A percentile compares a stretch with the other conserved stretches of the same genome.
Evolutionary conservation across 2,888 invertebrate species (phyloP).

Genomic region (Agrilus cyanescens): DNA sequence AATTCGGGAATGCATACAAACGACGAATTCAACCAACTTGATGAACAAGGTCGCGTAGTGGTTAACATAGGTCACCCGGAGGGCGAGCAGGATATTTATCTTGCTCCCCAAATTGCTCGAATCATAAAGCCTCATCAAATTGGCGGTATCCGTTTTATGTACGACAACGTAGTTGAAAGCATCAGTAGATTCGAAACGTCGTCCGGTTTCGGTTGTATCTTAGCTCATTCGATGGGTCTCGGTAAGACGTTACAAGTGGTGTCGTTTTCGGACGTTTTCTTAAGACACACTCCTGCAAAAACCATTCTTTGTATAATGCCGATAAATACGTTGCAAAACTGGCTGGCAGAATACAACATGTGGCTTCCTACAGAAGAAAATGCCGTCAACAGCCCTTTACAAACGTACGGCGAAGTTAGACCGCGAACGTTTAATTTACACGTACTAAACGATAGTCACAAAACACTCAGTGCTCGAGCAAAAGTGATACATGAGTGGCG

Average conservation of each 20-base stretch:
- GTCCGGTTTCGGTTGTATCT: slow-evolving; percentile 91
- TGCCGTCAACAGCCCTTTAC: slow-evolving; percentile 39
- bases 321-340: slow-evolving; percentile 96
- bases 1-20: slow-evolving; percentile 90
- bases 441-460: slow-evolving; percentile 88
- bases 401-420: slow-evolving; percentile 54
- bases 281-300: slow-evolving; percentile 77
- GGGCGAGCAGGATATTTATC: slow-evolving; percentile 79
- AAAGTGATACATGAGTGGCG: slow-evolving; percentile 83
- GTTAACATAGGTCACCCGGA: slow-evolving; percentile 90
- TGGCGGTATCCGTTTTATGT: slow-evolving; percentile 63
- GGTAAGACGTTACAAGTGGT: slow-evolving; percentile 95
- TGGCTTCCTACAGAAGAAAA: slow-evolving; percentile 72
- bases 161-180: slow-evolving; percentile 94
- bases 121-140: slow-evolving; percentile 95
- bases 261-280: slow-evolving; percentile 91
- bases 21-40: slow-evolving; percentile 81
- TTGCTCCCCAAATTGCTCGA: slow-evolving; percentile 82
- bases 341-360: slow-evolving; percentile 95
- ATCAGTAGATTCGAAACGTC: slow-evolving; percentile 75
- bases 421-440: slow-evolving; percentile 77
- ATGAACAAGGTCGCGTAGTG: slow-evolving; percentile 81
- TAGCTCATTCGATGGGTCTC: slow-evolving; percentile 98
- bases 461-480: slow-evolving; percentile 77
- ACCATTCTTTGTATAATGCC: slow-evolving; percentile 95